Evolutionary conservation across 2,888 invertebrate genomes (phyloP), one percentile per base, ranked within the genome.

Genomic region (Belgica antarctica): DNA sequence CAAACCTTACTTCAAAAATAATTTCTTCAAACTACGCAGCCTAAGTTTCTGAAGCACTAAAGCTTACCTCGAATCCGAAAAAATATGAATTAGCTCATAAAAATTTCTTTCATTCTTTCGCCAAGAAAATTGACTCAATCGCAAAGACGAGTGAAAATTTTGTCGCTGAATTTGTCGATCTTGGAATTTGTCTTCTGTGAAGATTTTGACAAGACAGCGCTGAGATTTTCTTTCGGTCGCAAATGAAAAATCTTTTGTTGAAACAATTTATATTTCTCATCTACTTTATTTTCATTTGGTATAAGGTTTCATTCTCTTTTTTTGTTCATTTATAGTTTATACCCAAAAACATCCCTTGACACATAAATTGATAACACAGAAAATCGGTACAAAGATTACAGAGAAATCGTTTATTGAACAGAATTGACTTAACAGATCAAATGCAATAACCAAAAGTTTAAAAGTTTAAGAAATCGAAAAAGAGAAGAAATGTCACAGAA

Each of bases 301-400:
- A 68, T 68, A 68, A 68, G 68, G 68, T 68, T 68, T 68, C 66
- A 66, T 52, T 66, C 46, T 52, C 47, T 66, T 66, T 66, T 66
- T 52, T 52, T 47, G 22, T 68, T 34, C 34, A 57, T 68, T 66
- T 68, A 68, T 68, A 68, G 68, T 68, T 68, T 57, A 27, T 68
- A 47, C 31, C 68, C 68, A 68, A 68, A 68, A 68, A 68, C 68
- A 68, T 68, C 68, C 68, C 31, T 68, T 57, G 57, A 68, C 68
- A 68, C 68, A 68, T 68, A 68, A 68, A 47, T 31, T 68, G 68
- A 68, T 57, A 24, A 57, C 68, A 68, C 57, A 47, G 52, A 68
- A 68, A 68, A 68, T 68, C 52, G 68, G 68, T 68, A 68, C 68
- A 68, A 68, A 68, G 24, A 27, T 47, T 41, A 68, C 34, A 31